These are phyloP conservation scores for Metallyticus violacea DNA, from an alignment of 2,888 invertebrate species.

Conservation along the genomic window DNA sequence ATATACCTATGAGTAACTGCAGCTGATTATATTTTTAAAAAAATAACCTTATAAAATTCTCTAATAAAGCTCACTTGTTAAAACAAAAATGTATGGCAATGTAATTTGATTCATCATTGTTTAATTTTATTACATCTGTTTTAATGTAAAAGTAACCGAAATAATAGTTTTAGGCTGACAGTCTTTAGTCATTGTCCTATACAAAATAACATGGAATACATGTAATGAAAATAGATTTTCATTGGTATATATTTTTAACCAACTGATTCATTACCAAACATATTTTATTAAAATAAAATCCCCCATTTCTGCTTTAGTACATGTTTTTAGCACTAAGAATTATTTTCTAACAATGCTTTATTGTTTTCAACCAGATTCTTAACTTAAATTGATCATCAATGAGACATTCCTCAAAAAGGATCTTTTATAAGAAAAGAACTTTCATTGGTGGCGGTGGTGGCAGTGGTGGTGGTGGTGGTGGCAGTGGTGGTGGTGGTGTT, in stretches of 20 bases:
- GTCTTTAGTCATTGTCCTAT: too few species aligned
- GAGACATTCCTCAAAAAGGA: slow-evolving; percentile 1
- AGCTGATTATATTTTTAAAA: background rate
- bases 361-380: slow-evolving; percentile 23
- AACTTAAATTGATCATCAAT: slow-evolving; percentile 12
- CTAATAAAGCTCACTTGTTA: background rate
- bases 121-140: too few species aligned
- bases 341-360: slow-evolving; percentile 8
- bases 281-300: background rate
- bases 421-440: background rate
- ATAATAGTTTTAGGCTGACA: too few species aligned
- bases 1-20: background rate
- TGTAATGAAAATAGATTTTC: too few species aligned
- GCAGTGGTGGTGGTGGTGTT: background rate
- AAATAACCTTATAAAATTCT: too few species aligned
- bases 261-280: background rate
- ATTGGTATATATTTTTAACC: background rate
- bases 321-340: background rate
- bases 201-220: too few species aligned
- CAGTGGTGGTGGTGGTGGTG: background rate
- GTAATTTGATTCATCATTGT: too few species aligned
- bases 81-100: background rate
- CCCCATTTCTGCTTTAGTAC: background rate
- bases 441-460: background rate
- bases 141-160: too few species aligned